Evolutionary conservation across 2,113 vertebrate species (phyloP).

Genomic region (Lagopus leucura): DNA sequence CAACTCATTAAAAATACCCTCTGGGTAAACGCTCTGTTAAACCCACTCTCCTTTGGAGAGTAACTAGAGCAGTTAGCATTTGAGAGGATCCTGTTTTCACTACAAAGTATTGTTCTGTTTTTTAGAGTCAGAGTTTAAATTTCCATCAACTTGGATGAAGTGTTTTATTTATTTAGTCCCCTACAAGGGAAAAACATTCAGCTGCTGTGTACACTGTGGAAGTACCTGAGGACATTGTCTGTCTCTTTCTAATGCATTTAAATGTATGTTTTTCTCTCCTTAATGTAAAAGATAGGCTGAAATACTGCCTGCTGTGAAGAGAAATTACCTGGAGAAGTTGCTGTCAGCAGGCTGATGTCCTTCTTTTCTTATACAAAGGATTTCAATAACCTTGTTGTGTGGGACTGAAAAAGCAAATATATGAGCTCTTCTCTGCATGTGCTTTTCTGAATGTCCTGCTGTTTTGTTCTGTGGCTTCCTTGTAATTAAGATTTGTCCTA

Average conservation of each 20-base stretch:
- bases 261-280: neutral
- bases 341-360: neutral
- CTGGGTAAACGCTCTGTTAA: constrained; percentile 27
- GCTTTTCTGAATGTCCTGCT: neutral
- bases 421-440: neutral
- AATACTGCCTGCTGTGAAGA: neutral
- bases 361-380: neutral
- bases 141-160: neutral
- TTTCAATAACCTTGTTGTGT: neutral
- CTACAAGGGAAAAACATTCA: neutral
- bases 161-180: neutral
- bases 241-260: neutral
- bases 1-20: constrained; percentile 52
- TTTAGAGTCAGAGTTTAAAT: neutral
- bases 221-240: neutral
- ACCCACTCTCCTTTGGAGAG: constrained; percentile 10
- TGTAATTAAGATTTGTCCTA: neutral
- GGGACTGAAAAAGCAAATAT: neutral
- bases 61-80: neutral
- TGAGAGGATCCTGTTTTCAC: constrained; percentile 5
- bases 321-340: neutral
- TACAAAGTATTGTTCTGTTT: neutral
- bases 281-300: neutral
- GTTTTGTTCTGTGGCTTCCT: neutral
- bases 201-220: neutral